A percentile compares a stretch with the other conserved stretches of the same genome.
These are phyloP conservation scores for Psilopogon haemacephalus DNA, from an alignment of 2,113 vertebrate genomes.

Conservation along the genomic window DNA sequence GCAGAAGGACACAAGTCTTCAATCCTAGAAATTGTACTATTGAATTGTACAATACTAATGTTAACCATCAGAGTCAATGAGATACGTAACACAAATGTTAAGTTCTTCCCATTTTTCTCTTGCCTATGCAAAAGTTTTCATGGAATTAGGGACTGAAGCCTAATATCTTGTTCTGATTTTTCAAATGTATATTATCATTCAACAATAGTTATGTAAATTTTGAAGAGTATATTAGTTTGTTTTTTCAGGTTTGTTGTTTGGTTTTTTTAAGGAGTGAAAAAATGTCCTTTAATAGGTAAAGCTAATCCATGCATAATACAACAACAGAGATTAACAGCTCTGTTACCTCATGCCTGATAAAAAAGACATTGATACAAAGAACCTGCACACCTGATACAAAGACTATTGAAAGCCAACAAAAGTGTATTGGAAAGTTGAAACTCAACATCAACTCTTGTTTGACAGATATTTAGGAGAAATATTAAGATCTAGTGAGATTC, in stretches of 20 bases:
- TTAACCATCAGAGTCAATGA: neutral
- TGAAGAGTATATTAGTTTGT: neutral
- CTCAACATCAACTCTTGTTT: neutral
- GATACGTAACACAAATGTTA: neutral
- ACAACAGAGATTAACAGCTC: neutral
- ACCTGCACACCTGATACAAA: neutral
- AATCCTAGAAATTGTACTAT: neutral
- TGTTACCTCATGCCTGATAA: neutral
- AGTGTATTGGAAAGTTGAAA: neutral
- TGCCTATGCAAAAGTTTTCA: neutral
- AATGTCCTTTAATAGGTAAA: neutral
- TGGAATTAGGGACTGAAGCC: neutral
- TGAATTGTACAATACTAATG: no score
- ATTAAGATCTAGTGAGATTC: neutral
- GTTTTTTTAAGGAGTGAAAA: neutral
- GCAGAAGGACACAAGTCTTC: neutral
- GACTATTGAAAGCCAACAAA: neutral
- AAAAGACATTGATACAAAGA: neutral
- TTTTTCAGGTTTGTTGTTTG: no score
- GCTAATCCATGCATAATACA: neutral
- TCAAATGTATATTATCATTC: neutral
- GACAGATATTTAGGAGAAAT: neutral
- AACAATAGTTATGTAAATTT: neutral
- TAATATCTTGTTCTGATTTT: neutral
- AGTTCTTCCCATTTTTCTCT: neutral